A percentile compares a stretch with the other conserved stretches of the same genome.
Evolutionary conservation across 2,797 vertebrate genomes (phyloP).

Genomic region (Lepilemur ruficaudatus): DNA sequence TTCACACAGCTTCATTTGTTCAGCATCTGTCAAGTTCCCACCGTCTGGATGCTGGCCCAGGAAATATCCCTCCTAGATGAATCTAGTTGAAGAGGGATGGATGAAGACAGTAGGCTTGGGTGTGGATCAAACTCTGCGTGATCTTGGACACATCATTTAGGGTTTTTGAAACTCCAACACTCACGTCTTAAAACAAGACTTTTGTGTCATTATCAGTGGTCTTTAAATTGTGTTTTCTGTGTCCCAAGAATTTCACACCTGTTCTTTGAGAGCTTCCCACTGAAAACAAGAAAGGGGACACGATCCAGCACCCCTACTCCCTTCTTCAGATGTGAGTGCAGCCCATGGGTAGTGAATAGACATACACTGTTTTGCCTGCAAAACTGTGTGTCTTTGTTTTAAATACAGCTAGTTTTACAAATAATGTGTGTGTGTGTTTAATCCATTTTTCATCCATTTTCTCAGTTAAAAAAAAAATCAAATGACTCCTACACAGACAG

Average conservation of each 20-base stretch:
- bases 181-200: background rate
- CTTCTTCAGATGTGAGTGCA: background rate
- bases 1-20: background rate
- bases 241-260: background rate
- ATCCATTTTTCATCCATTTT: background rate
- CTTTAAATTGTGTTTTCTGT: background rate
- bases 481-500: background rate
- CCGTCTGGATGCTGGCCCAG: background rate
- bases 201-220: background rate
- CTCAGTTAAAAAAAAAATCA: background rate
- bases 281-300: background rate
- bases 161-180: background rate
- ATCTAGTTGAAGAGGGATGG: background rate
- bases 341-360: background rate
- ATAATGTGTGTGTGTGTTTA: background rate
- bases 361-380: accelerated
- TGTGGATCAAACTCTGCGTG: background rate
- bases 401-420: background rate
- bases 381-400: background rate
- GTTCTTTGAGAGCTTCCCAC: background rate
- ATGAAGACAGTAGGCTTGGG: background rate
- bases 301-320: accelerated
- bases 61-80: background rate
- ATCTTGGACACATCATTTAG: background rate
- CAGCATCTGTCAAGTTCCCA: background rate